A percentile compares a stretch with the other conserved stretches of the same genome.
Evolutionary conservation across 2,797 vertebrate species (phyloP).

Genomic region (Silurus lanzhouensis): DNA sequence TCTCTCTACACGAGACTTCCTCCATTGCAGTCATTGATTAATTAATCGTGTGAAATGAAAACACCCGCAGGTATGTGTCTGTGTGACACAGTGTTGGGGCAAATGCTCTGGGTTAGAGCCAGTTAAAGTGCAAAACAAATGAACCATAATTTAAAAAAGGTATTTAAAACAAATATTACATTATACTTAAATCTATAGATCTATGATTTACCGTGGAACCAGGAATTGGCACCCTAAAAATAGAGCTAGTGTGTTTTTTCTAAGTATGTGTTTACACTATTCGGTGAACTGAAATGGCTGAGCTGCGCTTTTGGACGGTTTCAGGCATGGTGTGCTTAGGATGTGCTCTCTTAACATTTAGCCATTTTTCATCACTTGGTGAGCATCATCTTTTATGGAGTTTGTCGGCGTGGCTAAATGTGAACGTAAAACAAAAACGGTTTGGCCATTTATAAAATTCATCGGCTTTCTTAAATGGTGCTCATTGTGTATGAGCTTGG

Average conservation of each 20-base stretch:
- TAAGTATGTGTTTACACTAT: background rate
- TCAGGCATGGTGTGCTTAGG: too few species aligned
- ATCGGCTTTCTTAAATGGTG: background rate
- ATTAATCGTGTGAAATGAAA: conserved; percentile 59
- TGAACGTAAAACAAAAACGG: background rate
- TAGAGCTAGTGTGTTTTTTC: too few species aligned
- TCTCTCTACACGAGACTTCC: conserved; percentile 43
- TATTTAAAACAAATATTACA: background rate
- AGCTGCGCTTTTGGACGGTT: background rate
- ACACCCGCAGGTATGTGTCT: conserved; percentile 49
- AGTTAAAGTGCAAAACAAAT: background rate
- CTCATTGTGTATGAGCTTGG: background rate
- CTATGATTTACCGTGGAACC: background rate
- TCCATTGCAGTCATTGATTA: conserved; percentile 55
- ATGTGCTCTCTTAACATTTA: background rate
- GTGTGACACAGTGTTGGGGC: conserved; percentile 50
- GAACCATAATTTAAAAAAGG: background rate
- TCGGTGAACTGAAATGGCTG: too few species aligned
- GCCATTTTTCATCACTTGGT: too few species aligned
- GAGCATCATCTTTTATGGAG: background rate
- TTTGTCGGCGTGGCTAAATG: background rate
- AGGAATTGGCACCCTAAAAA: background rate
- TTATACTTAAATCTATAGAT: too few species aligned
- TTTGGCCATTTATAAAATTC: background rate
- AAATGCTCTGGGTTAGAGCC: conserved; percentile 7